phyloP scores from a whole-genome alignment of 2,888 invertebrate species.

The Nemotelus nigrinus region DNA sequence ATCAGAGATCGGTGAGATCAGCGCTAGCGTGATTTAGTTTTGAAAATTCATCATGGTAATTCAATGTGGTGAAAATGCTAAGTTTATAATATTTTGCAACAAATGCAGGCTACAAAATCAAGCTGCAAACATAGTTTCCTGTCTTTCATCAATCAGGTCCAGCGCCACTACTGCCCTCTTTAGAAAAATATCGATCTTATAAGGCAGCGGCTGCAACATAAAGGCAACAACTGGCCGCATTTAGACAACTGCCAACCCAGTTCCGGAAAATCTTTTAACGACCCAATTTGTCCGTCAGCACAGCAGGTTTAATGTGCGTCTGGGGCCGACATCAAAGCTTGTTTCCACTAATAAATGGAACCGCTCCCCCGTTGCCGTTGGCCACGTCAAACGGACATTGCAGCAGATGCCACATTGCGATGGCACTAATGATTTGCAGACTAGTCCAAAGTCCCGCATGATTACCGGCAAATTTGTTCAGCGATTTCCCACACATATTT shows the following conservation, averaged over 20 bases:
- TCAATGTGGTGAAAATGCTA: too few species aligned
- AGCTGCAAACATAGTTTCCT: not conserved
- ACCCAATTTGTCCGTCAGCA: conserved; percentile 40
- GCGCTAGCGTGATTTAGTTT: not conserved
- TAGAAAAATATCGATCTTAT: conserved; percentile 6
- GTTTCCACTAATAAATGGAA: conserved; percentile 32
- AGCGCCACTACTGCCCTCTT: conserved; percentile 6
- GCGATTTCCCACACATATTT: conserved; percentile 12
- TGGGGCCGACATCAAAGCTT: conserved; percentile 40
- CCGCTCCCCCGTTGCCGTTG: conserved; percentile 13
- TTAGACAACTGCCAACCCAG: conserved; percentile 9
- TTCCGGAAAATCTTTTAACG: conserved; percentile 45
- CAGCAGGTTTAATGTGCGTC: conserved; percentile 27
- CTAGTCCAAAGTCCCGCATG: conserved; percentile 21
- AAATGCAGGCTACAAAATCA: too few species aligned
- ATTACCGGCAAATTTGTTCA: conserved; percentile 28
- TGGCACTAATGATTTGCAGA: conserved; percentile 40
- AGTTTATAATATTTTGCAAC: too few species aligned
- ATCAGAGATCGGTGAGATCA: not conserved
- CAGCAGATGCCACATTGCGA: conserved; percentile 36
- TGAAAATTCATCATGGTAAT: too few species aligned
- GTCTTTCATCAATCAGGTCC: not conserved
- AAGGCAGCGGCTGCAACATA: conserved; percentile 2
- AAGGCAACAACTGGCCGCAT: conserved; percentile 23
- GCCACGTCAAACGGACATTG: not conserved